phyloP scores from a whole-genome alignment of 1,140 invertebrate genomes.

The Temnothorax longispinosus region DNA sequence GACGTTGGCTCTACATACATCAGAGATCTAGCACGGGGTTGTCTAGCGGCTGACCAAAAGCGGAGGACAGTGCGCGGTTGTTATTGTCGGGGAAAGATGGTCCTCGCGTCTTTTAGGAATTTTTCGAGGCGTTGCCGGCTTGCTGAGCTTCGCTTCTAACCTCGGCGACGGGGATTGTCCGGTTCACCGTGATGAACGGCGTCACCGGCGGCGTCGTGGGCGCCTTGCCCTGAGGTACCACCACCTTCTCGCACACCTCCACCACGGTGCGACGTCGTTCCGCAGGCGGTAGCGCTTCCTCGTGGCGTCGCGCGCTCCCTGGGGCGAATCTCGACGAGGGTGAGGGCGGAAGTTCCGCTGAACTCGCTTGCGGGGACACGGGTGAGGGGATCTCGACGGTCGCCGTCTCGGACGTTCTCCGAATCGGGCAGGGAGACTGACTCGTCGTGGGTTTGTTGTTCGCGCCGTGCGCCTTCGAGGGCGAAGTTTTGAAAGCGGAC shows the following conservation, averaged over 20 bases:
- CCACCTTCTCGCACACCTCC: slow-evolving; percentile 83
- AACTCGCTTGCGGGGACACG: slow-evolving; percentile 50
- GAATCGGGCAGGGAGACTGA: slow-evolving; percentile 10
- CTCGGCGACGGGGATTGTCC: slow-evolving; percentile 74
- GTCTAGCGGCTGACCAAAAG: slow-evolving; percentile 46
- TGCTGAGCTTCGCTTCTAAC: slow-evolving; percentile 80
- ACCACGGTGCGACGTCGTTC: slow-evolving; percentile 79
- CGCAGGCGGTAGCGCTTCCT: slow-evolving; percentile 58
- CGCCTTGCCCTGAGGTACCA: slow-evolving; percentile 76
- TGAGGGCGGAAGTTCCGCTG: slow-evolving; percentile 12
- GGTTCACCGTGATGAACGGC: slow-evolving; percentile 81
- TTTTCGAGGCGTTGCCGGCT: slow-evolving; percentile 74
- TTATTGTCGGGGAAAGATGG: slow-evolving; percentile 13
- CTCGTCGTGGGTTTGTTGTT: slow-evolving; percentile 36
- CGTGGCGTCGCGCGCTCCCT: slow-evolving; percentile 61
- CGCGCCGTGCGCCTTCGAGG: slow-evolving; percentile 41
- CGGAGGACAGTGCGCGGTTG: slow-evolving; percentile 9
- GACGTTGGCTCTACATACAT: slow-evolving; percentile 1
- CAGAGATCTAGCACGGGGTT: slow-evolving; percentile 36
- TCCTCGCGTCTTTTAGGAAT: slow-evolving; percentile 70
- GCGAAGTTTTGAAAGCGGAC: slow-evolving; percentile 52
- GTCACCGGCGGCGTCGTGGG: slow-evolving; percentile 75
- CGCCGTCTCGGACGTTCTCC: slow-evolving; percentile 77
- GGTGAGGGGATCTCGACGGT: slow-evolving; percentile 20
- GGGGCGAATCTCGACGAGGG: slow-evolving; percentile 40